phyloP scores from a whole-genome alignment of 1,140 invertebrate genomes.

The Dendrolimus punctatus region DNA sequence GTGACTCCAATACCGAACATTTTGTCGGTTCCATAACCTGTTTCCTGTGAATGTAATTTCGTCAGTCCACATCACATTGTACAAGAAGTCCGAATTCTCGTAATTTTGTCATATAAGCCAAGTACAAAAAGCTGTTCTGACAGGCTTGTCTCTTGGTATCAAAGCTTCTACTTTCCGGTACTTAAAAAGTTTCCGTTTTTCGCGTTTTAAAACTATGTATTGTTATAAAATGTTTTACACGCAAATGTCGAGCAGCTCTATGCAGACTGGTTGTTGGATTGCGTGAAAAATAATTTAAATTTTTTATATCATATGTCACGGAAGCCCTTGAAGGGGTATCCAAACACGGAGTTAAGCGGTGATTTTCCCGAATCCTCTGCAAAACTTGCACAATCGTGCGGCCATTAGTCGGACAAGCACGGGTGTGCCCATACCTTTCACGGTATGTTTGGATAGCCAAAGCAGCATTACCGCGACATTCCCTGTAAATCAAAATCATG shows the following conservation, averaged over 20 bases:
- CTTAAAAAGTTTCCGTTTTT: conserved; percentile 8
- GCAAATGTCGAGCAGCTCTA: conserved; percentile 18
- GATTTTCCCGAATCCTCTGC: conserved; percentile 6
- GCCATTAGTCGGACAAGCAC: too few species aligned
- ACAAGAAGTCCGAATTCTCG: too few species aligned
- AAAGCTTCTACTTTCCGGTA: conserved; percentile 8
- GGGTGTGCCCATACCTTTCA: conserved; percentile 6
- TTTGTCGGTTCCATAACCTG: conserved; percentile 10
- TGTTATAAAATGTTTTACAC: conserved; percentile 10
- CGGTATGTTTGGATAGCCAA: conserved; percentile 3
- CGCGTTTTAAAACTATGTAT: conserved; percentile 8
- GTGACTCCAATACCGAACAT: conserved; percentile 3
- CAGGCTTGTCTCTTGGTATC: conserved; percentile 4
- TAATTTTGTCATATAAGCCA: conserved; percentile 5
- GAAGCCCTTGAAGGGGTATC: neutral
- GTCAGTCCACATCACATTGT: conserved; percentile 12
- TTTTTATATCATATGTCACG: neutral
- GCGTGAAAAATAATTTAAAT: neutral
- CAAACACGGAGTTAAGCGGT: neutral
- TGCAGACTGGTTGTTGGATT: conserved; percentile 5
- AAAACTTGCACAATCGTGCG: conserved; percentile 7
- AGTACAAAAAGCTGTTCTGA: neutral
- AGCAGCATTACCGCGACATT: too few species aligned
- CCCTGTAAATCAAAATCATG: too few species aligned
- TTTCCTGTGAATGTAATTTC: conserved; percentile 11